These are phyloP conservation scores for Tetramorium alpestre DNA, from an alignment of 1,140 invertebrate genomes.

Conservation along the genomic window DNA sequence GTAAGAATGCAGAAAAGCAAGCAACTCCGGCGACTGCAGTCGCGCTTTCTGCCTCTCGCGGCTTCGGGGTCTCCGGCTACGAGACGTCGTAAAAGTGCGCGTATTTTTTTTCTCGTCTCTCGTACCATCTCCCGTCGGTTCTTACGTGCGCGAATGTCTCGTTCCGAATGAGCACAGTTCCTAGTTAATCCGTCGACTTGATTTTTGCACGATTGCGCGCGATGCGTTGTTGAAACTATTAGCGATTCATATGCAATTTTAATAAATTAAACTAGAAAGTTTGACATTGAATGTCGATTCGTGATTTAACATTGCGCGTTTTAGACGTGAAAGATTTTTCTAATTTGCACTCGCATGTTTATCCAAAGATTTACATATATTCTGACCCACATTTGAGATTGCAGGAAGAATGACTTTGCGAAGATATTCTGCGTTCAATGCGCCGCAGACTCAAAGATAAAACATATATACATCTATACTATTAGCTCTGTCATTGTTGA, in stretches of 20 bases:
- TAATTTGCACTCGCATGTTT: neutral
- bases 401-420: neutral
- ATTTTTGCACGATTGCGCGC: neutral
- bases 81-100: conserved; percentile 44
- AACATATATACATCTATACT: neutral
- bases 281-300: neutral
- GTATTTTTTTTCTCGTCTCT: neutral
- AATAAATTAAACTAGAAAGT: neutral
- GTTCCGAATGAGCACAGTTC: neutral
- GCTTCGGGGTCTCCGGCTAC: neutral
- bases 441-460: neutral
- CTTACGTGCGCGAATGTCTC: conserved; percentile 33
- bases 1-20: conserved; percentile 74
- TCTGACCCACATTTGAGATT: neutral
- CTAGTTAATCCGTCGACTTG: conserved; percentile 15
- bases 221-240: too few species aligned
- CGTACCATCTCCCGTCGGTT: neutral
- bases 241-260: conserved; percentile 20
- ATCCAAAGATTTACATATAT: too few species aligned
- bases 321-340: neutral
- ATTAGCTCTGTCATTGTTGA: neutral
- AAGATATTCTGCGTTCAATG: neutral
- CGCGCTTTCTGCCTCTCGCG: conserved; percentile 17
- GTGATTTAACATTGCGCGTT: neutral
- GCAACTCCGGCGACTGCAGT: conserved; percentile 46